A percentile compares a stretch with the other conserved stretches of the same genome.
Conservation (phyloP, 2,113 vertebrate genomes). For the Bubo scandiacus region DNA sequence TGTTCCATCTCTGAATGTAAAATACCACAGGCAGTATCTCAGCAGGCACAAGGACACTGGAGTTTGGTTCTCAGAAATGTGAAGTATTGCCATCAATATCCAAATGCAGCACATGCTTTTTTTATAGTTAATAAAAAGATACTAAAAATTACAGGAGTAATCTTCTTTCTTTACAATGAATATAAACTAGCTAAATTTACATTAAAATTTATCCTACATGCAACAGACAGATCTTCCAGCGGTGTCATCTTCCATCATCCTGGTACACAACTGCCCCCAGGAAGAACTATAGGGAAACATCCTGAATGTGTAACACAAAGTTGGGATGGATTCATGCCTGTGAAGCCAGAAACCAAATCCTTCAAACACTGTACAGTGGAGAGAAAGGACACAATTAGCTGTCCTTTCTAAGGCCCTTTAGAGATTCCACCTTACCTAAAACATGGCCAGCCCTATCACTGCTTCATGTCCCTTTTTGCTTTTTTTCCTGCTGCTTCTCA, state of each 20-base stretch:
- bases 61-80: neutral
- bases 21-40: neutral
- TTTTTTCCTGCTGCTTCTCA: neutral
- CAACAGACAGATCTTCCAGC: rapidly evolving
- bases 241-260: neutral
- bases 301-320: neutral
- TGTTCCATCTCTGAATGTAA: neutral
- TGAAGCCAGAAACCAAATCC: neutral
- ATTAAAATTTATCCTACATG: neutral
- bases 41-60: neutral
- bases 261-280: rapidly evolving
- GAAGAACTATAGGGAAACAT: neutral
- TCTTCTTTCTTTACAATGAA: neutral
- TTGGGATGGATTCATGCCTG: rapidly evolving
- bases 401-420: neutral
- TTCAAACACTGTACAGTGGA: rapidly evolving
- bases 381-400: neutral
- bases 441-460: neutral
- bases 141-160: rapidly evolving
- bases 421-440: neutral
- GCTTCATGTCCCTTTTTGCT: neutral
- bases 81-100: neutral
- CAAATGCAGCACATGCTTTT: neutral
- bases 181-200: neutral
- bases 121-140: neutral